phyloP scores from a whole-genome alignment of 2,888 invertebrate genomes.

The Mesorhabditis spiculigera region DNA sequence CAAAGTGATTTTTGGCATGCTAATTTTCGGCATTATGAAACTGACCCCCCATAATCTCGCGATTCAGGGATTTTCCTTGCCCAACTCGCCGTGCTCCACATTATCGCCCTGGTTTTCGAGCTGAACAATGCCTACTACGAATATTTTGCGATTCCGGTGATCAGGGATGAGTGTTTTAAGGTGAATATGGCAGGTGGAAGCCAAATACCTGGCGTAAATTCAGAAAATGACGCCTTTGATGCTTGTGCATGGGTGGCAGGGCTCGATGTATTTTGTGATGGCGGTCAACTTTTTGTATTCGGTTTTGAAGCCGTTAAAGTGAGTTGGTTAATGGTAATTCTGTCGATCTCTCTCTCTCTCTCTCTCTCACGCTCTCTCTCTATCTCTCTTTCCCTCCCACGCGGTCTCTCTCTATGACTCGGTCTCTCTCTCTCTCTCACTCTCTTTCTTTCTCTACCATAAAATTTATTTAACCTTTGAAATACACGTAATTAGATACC shows the following conservation, averaged over 20 bases:
- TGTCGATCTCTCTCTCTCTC: no score
- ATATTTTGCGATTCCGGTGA: not conserved
- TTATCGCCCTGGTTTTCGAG: not conserved
- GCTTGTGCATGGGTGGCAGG: not conserved
- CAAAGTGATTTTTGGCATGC: no score
- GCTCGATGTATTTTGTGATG: not conserved
- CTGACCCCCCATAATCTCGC: not conserved
- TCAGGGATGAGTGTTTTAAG: not conserved
- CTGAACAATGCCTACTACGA: not conserved
- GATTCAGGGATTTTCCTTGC: not conserved
- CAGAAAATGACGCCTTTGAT: not conserved
- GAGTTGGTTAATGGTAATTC: no score
- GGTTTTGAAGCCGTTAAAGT: not conserved
- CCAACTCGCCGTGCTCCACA: not conserved
- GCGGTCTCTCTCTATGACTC: no score
- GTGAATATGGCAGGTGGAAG: not conserved
- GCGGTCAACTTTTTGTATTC: slow-evolving; percentile 2
- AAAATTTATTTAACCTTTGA: not conserved
- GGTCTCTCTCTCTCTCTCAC: no score
- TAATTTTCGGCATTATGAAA: no score
- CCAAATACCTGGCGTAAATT: not conserved
- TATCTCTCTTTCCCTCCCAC: no score
- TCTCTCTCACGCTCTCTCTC: no score
- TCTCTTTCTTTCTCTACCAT: not conserved
- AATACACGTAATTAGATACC: not conserved